Percentiles rank a stretch among this genome's conserved stretches.
These are phyloP conservation scores for Oscheius sp. DNA, from an alignment of 2,888 invertebrate species.

Conservation along the genomic window DNA sequence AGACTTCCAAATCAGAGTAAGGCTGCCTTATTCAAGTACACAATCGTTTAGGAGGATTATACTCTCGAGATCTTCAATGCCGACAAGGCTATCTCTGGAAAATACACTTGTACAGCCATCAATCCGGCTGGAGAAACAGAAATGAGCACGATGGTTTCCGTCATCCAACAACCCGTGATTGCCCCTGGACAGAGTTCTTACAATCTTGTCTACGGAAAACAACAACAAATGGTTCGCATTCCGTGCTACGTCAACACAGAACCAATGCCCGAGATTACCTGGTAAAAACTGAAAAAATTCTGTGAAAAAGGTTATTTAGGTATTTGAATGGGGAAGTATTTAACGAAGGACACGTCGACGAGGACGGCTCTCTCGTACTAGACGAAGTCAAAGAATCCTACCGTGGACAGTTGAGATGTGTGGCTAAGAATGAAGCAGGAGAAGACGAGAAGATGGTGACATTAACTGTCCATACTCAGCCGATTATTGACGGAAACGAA, in stretches of 20 bases:
- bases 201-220: slow-evolving; percentile 67
- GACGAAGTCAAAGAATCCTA: slow-evolving; percentile 48
- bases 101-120: slow-evolving; percentile 79
- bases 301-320: slow-evolving; percentile 34
- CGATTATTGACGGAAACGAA: slow-evolving; percentile 56
- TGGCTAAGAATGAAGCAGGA: slow-evolving; percentile 66
- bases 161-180: slow-evolving; percentile 64
- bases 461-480: slow-evolving; percentile 72
- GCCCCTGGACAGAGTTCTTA: slow-evolving; percentile 65
- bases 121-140: slow-evolving; percentile 79
- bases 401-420: slow-evolving; percentile 58
- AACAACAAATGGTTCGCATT: slow-evolving; percentile 52
- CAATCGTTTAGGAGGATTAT: slow-evolving; percentile 60
- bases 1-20: slow-evolving; percentile 61
- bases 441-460: slow-evolving; percentile 67
- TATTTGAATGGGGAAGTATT: slow-evolving; percentile 61
- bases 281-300: slow-evolving; percentile 39
- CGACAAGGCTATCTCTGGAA: slow-evolving; percentile 72
- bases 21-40: neutral
- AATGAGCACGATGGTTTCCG: slow-evolving; percentile 49
- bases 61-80: slow-evolving; percentile 62
- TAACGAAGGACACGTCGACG: slow-evolving; percentile 59
- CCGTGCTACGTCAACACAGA: slow-evolving; percentile 66
- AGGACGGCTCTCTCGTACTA: slow-evolving; percentile 62
- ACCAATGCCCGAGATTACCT: slow-evolving; percentile 65